Percentiles rank a stretch among this genome's conserved stretches.
These are phyloP conservation scores for Poecilia gillii DNA, from an alignment of 2,797 vertebrate genomes.

Conservation along the genomic window DNA sequence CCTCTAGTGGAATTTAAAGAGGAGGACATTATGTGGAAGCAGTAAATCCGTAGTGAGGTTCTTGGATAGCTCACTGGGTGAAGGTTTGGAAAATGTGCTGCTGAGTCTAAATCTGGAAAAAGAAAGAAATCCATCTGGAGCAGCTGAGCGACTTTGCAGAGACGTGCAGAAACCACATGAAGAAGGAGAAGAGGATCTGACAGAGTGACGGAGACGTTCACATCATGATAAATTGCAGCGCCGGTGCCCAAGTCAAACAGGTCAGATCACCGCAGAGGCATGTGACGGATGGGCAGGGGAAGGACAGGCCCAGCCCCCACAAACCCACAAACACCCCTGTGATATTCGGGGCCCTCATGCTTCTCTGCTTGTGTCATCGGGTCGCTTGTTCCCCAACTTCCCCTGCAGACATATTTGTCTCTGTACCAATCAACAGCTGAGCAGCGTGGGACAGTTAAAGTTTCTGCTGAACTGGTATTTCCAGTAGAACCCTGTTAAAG, in stretches of 20 bases:
- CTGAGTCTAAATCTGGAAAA: not conserved
- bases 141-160: constrained; percentile 1
- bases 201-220: not conserved
- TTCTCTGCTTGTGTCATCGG: constrained; percentile 73
- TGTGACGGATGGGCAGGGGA: constrained; percentile 29
- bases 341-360: constrained; percentile 73
- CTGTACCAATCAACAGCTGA: constrained; percentile 67
- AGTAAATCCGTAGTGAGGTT: not conserved
- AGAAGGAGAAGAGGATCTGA: not conserved
- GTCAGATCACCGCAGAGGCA: constrained; percentile 41
- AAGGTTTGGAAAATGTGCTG: not conserved
- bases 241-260: constrained; percentile 37
- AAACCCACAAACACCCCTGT: constrained; percentile 19
- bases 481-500: constrained; percentile 10
- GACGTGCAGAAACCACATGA: constrained; percentile 2
- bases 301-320: constrained; percentile 1
- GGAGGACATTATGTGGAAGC: not conserved
- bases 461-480: constrained; percentile 64
- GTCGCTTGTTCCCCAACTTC: constrained; percentile 46
- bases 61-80: not conserved
- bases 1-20: not conserved
- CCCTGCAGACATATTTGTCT: constrained; percentile 68
- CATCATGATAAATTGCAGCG: constrained; percentile 39
- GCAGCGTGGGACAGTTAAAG: constrained; percentile 58
- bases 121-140: not conserved